Base-by-base conservation (phyloP, 1,140 invertebrate species). In the Idris sp. region DNA sequence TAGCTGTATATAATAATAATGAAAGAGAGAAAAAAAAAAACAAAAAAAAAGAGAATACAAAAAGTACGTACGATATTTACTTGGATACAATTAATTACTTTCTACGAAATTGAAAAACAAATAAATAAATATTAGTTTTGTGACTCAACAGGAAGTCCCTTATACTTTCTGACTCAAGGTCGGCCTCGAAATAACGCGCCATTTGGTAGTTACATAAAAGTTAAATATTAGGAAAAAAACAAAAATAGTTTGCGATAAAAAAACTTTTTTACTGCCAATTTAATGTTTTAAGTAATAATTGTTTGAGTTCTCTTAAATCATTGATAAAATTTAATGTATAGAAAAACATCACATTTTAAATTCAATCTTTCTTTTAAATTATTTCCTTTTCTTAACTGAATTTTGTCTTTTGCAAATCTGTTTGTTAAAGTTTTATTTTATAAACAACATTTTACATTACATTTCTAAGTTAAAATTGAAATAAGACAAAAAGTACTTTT, bases 71-170 rank as follows among this genome's bases (percentile, higher is more conserved):
- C 26, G 10, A 46, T 46, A 26, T 13, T 28, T 25, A 6, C 30
- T 30, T 11, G 14, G 8, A 36, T 10, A 28, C 43, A 51, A 51
- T 53, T 58, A 61, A 71, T 48, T 54, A 61, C 67, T 71, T 71
- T 71, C 41, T 49, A 43, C 28, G 18, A 33, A 11, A 30, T 41
- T n/a, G 9, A 14, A 33, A 41, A 25, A 46, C 30, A 61, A 49
- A 53, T 48, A 74, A 59, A 74, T 67, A 48, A n/a, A n/a, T n/a
- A n/a, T n/a, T n/a, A n/a, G n/a, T n/a, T 46, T 25, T 7, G 8
- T 59, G 59, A 73, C 58, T 53, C 61, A 54, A 61, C 61, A 59
- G 54, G 54, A 74, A 74, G 14, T 59, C 59, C 53, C 59, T 56
- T 43, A n/a, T n/a, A 44, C 53, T 53, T 59, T 43, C 43, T 30